Conservation (phyloP, 2,888 invertebrate species). For the Ommatoiulus sabulosus region DNA sequence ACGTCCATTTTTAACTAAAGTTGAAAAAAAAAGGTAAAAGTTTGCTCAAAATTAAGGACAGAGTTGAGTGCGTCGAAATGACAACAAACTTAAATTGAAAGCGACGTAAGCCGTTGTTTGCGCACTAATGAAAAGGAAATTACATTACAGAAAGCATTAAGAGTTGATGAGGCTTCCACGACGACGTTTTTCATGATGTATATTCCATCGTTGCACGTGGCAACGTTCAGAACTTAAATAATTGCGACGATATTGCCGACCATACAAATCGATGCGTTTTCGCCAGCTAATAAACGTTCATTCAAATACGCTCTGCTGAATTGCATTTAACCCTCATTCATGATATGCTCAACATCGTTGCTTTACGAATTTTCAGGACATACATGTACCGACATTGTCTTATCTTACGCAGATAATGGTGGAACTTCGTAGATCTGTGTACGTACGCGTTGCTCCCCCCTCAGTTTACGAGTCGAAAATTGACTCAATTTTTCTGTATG, state of each 20-base stretch:
- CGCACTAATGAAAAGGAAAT: conserved; percentile 6
- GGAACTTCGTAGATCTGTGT: no score
- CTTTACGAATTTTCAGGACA: no score
- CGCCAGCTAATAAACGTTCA: neutral
- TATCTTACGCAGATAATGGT: no score
- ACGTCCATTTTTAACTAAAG: neutral
- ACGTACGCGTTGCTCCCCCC: no score
- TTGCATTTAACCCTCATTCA: neutral
- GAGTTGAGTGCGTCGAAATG: neutral
- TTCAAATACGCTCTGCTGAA: neutral
- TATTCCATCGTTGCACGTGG: neutral
- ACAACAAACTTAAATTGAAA: neutral
- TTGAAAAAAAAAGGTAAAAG: neutral
- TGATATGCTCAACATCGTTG: neutral
- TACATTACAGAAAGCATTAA: conserved; percentile 15
- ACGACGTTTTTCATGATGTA: neutral
- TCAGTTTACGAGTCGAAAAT: no score
- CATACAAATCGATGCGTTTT: neutral
- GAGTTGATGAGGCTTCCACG: neutral
- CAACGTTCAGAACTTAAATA: neutral
- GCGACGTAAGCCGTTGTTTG: neutral
- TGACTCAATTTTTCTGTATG: no score
- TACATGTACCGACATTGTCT: no score
- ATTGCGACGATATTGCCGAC: neutral
- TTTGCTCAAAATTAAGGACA: neutral